These are phyloP conservation scores for Lutjanus campechanus DNA, from an alignment of 2,797 vertebrate species.

Conservation along the genomic window DNA sequence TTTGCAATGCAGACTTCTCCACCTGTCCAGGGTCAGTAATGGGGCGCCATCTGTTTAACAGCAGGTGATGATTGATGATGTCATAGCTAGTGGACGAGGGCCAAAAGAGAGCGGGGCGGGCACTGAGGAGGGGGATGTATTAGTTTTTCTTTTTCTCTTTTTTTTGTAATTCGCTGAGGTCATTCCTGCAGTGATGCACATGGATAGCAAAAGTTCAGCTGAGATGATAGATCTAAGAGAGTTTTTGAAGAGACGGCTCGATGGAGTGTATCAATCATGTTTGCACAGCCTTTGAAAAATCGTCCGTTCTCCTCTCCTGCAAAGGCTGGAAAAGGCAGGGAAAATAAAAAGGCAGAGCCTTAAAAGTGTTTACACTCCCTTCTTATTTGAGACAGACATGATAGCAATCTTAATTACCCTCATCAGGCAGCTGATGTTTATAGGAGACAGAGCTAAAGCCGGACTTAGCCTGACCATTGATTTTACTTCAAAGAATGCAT, in stretches of 20 bases:
- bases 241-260: background rate
- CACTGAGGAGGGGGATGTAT: conserved; percentile 8
- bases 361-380: conserved; percentile 46
- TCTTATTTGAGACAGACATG: conserved; percentile 33
- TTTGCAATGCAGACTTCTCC: conserved; percentile 36
- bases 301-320: background rate
- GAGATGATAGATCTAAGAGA: conserved; percentile 28
- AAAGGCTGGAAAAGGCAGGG: conserved; percentile 15
- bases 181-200: conserved; percentile 17
- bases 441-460: conserved; percentile 6
- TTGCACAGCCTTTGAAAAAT: conserved; percentile 31
- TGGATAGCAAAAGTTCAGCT: conserved; percentile 8
- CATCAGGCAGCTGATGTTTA: conserved; percentile 31
- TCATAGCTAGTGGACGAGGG: conserved; percentile 52
- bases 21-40: conserved; percentile 52
- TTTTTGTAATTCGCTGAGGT: conserved; percentile 20
- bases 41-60: conserved; percentile 73
- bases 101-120: conserved; percentile 10
- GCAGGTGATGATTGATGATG: conserved; percentile 73
- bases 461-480: conserved; percentile 35
- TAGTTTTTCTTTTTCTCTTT: background rate
- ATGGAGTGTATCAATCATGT: conserved; percentile 21
- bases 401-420: conserved; percentile 42
- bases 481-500: conserved; percentile 58
- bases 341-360: conserved; percentile 24